These are phyloP conservation scores for Anguilla japonica DNA, from an alignment of 2,113 vertebrate species.

Conservation along the genomic window DNA sequence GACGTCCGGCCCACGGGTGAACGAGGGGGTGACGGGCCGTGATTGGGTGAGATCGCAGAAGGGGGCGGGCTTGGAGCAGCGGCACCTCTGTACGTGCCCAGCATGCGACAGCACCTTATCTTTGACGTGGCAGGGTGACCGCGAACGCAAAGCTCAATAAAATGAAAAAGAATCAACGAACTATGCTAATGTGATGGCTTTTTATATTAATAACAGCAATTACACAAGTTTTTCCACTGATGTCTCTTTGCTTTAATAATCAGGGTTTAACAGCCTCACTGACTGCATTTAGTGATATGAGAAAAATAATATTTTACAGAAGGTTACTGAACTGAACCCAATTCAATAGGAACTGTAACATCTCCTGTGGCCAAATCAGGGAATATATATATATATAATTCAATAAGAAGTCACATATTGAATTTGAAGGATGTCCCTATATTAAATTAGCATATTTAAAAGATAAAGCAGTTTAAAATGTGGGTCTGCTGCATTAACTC, in stretches of 20 bases:
- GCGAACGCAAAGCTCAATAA: background rate
- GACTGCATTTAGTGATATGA: background rate
- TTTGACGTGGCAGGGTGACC: background rate
- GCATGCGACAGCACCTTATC: slow-evolving; percentile 8
- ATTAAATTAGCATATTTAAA: background rate
- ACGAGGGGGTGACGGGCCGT: background rate
- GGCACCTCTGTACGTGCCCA: background rate
- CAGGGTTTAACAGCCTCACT: background rate
- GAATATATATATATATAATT: background rate
- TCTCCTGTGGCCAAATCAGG: background rate
- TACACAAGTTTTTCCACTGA: slow-evolving; percentile 9
- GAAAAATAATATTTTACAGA: background rate
- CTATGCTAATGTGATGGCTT: slow-evolving; percentile 15
- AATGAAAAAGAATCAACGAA: background rate
- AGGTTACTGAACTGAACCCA: background rate
- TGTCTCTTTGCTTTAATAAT: slow-evolving; percentile 2
- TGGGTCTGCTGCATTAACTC: background rate
- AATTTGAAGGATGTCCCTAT: background rate
- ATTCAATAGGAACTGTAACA: background rate
- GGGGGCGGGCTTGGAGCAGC: background rate
- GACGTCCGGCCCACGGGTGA: slow-evolving; percentile 4
- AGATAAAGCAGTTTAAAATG: background rate
- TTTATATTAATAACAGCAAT: background rate
- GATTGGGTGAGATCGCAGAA: slow-evolving; percentile 3
- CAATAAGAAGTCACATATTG: background rate